A percentile compares a stretch with the other conserved stretches of the same genome.
Evolutionary conservation across 23 tunicate genomes (phyloP).

Genomic region (Clavelina lepadiformis): DNA sequence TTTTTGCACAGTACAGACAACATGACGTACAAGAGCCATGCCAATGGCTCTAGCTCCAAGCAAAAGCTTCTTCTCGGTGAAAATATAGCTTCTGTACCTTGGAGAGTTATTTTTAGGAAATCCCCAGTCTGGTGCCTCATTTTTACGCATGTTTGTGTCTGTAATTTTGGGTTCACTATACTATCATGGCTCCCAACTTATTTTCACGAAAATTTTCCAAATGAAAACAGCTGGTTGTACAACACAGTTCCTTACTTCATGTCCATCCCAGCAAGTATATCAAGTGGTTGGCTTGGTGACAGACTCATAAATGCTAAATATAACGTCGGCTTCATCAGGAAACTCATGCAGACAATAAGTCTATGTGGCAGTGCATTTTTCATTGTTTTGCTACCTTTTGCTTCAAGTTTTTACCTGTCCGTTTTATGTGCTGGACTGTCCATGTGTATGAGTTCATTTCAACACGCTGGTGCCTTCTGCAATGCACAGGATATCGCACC

Average conservation of each 20-base stretch:
- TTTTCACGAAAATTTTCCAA: conserved; percentile 85
- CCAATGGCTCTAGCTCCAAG: background rate
- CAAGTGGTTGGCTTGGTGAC: conserved; percentile 87
- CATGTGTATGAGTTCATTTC: conserved; percentile 74
- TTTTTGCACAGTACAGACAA: conserved; percentile 12
- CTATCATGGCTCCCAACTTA: conserved; percentile 90
- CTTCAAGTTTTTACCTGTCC: conserved; percentile 40
- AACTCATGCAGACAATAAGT: conserved; percentile 55
- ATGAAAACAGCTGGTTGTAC: conserved; percentile 67
- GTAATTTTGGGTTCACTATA: conserved; percentile 66
- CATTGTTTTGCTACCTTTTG: conserved; percentile 56
- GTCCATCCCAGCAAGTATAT: conserved; percentile 81
- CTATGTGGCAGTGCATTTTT: conserved; percentile 60
- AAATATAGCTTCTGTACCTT: no score
- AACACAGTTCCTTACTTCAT: conserved; percentile 85
- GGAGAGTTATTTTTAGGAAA: conserved; percentile 55
- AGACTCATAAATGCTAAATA: conserved; percentile 28
- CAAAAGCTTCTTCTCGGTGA: no score
- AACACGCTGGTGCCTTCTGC: conserved; percentile 75
- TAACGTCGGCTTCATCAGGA: conserved; percentile 53
- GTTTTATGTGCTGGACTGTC: conserved; percentile 63
- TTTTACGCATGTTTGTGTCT: conserved; percentile 69
- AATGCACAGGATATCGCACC: conserved; percentile 94
- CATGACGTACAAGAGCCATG: conserved; percentile 8
- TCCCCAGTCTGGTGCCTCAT: conserved; percentile 60